Conservation (phyloP, 2,888 invertebrate species). For the Hydrotaea diabolus region DNA sequence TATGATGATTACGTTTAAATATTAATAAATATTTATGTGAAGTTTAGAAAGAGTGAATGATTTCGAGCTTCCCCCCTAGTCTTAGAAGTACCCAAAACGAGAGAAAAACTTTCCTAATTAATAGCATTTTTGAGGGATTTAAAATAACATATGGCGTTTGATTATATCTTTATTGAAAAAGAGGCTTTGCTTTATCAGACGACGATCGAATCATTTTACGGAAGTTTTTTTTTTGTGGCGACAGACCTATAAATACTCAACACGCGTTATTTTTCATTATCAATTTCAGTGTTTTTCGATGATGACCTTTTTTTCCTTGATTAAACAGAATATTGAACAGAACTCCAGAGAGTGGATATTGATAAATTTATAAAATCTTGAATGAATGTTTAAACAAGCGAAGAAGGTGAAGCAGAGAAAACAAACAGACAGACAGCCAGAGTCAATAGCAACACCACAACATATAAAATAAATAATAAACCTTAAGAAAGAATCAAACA, state of each 20-base stretch:
- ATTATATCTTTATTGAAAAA: background rate
- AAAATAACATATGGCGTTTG: background rate
- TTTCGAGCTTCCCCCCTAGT: too few species aligned
- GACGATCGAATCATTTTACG: background rate
- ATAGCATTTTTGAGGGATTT: background rate
- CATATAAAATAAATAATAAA: slow-evolving; percentile 19
- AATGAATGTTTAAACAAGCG: slow-evolving; percentile 24
- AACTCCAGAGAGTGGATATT: background rate
- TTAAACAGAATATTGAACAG: background rate
- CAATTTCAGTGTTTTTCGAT: slow-evolving; percentile 5
- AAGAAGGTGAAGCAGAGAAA: background rate
- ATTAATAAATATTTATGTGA: slow-evolving; percentile 3
- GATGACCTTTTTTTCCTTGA: slow-evolving; percentile 7
- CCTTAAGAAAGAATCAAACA: background rate
- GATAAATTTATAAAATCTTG: slow-evolving; percentile 15
- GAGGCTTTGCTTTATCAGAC: background rate
- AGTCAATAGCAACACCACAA: slow-evolving; percentile 5
- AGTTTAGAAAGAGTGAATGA: background rate
- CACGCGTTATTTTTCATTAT: slow-evolving; percentile 20
- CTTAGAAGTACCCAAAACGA: background rate
- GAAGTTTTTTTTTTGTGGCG: slow-evolving; percentile 25
- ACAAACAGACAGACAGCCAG: slow-evolving; percentile 9
- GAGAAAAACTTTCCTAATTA: background rate
- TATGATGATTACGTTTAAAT: slow-evolving; percentile 8
- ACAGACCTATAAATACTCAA: background rate